Conservation (phyloP, 2,888 invertebrate genomes). For the Lithosia quadra region DNA sequence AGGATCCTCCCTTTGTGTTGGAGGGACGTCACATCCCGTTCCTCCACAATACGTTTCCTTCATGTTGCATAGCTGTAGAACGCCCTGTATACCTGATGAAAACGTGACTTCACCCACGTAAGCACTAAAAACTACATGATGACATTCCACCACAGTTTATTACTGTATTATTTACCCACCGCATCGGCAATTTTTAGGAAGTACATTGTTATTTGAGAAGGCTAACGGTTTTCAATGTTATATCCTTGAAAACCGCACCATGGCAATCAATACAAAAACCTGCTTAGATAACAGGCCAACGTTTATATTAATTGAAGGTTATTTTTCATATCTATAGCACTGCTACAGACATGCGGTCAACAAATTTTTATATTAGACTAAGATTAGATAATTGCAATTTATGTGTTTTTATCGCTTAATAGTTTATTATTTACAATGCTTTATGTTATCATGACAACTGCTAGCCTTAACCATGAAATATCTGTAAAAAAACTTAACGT, state of each 20-base stretch:
- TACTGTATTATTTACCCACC: neutral
- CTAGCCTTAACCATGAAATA: conserved; percentile 10
- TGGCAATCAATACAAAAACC: neutral
- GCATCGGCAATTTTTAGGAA: neutral
- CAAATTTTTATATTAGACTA: conserved; percentile 22
- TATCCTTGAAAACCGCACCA: neutral
- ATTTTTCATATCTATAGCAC: neutral
- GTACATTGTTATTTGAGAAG: neutral
- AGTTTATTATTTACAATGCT: conserved; percentile 1
- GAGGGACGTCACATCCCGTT: too few species aligned
- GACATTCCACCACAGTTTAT: neutral
- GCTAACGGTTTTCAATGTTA: neutral
- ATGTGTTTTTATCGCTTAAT: neutral
- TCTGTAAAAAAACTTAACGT: neutral
- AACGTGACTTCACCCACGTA: neutral
- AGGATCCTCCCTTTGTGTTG: too few species aligned
- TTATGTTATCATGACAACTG: neutral
- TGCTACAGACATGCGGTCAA: neutral
- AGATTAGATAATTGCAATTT: conserved; percentile 12
- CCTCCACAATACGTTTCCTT: too few species aligned
- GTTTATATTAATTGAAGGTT: neutral
- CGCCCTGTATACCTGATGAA: neutral
- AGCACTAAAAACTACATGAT: neutral
- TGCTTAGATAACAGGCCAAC: neutral
- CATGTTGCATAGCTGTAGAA: too few species aligned